Base-by-base conservation (phyloP, 2,113 vertebrate genomes). In the Myotis brandtii region DNA sequence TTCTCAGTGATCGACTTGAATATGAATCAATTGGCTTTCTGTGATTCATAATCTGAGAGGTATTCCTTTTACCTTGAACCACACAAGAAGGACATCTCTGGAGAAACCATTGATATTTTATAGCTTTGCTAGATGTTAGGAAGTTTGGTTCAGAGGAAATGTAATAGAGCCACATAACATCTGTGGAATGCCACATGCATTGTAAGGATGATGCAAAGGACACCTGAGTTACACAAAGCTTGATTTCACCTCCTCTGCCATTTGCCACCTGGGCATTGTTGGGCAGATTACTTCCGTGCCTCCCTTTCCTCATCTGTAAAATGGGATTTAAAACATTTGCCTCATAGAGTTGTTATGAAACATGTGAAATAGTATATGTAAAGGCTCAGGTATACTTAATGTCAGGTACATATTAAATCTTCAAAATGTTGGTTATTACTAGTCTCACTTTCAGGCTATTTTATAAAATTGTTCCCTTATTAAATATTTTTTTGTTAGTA, bases 401-500 rank as follows among this genome's bases (percentile, higher is more conserved):
- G 17, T 34, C 52, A 69, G 59, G 21, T 82, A 40, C 2, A 30
- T 62, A 66, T 18, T 80, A 52, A 92, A 50, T 82, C 48, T 89
- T 86, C 23, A 25, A 92, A 87, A 40, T 76, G 59, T 16, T 56
- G 14, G 4, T 79, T 81, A 76, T 92, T 80, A 52, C 52, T 86
- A 89, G 13, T 37, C 3, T 52, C 27, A 66, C 25, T 83, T 86
- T 3, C 0, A 62, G 14, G 8, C 6, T 77, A 48, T 85, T 72
- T 73, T 48, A 37, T 77, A 62, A 85, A 87, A 85, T 66, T 79
- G 11, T 64, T 73, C 52, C 13, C 50, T 93, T 48, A 64, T 46
- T 95, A 87, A 83, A 66, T 50, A 62, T 27, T 67, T 85, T 85
- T 91, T 62, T 43, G 80, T 62, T 75, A 59, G 6, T 59, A n/a